These are phyloP conservation scores for Ladona fulva DNA, from an alignment of 1,140 invertebrate species.

Conservation along the genomic window DNA sequence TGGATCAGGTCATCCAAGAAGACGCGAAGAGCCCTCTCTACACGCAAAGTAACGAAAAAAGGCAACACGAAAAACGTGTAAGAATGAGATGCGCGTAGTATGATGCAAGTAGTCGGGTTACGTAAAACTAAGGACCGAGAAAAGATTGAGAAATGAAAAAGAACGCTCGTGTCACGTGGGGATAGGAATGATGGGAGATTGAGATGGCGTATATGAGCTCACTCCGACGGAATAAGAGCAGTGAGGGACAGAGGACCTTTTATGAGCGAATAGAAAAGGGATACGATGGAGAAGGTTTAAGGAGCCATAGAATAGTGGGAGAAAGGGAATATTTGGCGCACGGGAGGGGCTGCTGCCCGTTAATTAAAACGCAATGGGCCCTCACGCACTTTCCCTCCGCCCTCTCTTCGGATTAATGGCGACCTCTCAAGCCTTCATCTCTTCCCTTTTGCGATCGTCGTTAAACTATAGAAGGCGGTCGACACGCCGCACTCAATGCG, in stretches of 20 bases:
- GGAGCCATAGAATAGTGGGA: not conserved
- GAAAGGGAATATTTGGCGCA: not conserved
- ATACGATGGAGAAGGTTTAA: not conserved
- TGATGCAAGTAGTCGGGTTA: too few relatives aligned
- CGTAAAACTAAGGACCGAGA: not conserved
- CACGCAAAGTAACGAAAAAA: too few relatives aligned
- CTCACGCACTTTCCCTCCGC: not conserved
- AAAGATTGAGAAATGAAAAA: not conserved
- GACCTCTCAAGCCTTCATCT: too few relatives aligned
- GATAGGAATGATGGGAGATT: not conserved
- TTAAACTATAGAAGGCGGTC: too few relatives aligned
- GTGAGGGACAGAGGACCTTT: not conserved
- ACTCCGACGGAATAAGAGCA: not conserved
- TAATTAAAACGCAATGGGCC: constrained; percentile 9
- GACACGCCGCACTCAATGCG: too few relatives aligned
- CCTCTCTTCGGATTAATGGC: not conserved
- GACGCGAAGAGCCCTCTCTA: too few relatives aligned
- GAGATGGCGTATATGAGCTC: not conserved
- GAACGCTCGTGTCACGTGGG: not conserved
- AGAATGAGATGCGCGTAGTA: too few relatives aligned
- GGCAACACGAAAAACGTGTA: too few relatives aligned
- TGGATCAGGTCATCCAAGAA: too few relatives aligned
- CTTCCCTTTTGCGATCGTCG: too few relatives aligned
- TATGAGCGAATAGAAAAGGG: not conserved
- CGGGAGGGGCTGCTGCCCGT: not conserved